Conservation (phyloP, 2,113 vertebrate genomes). For the Petaurus breviceps region DNA sequence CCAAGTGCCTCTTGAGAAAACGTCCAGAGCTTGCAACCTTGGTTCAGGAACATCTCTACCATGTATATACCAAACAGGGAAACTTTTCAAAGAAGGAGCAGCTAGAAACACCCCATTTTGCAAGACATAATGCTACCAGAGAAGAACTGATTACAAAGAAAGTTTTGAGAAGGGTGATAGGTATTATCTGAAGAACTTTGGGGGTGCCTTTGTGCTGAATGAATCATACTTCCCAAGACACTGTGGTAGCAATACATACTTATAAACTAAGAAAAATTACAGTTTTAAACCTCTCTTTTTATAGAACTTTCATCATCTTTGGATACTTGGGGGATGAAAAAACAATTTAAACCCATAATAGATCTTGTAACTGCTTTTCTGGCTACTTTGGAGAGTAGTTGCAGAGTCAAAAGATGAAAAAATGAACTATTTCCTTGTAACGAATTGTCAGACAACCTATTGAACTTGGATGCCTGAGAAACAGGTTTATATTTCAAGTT, state of each 20-base stretch:
- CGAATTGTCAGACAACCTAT: conserved; percentile 16
- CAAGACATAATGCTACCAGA: not conserved
- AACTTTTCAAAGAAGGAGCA: conserved; percentile 30
- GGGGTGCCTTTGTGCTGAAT: not conserved
- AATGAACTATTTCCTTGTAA: conserved; percentile 3
- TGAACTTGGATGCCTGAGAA: conserved; percentile 5
- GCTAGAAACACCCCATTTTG: not conserved
- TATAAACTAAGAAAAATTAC: conserved; percentile 8
- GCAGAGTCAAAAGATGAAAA: conserved; percentile 22
- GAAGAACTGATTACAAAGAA: conserved; percentile 10
- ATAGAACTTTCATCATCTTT: conserved; percentile 20
- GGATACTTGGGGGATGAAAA: conserved; percentile 17
- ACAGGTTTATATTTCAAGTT: not conserved
- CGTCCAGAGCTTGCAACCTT: conserved; percentile 6
- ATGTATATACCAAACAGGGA: not conserved
- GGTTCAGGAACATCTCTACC: not conserved
- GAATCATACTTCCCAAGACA: conserved; percentile 38
- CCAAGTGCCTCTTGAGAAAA: conserved; percentile 23
- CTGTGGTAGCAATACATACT: not conserved
- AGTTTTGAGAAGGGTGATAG: conserved; percentile 24
- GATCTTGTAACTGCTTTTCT: not conserved
- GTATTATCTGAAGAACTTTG: conserved; percentile 17
- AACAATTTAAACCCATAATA: conserved; percentile 21
- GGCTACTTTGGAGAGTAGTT: not conserved
- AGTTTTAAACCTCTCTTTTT: conserved; percentile 34